phyloP scores from a whole-genome alignment of 2,797 vertebrate species.

The Sebastes vulpes region DNA sequence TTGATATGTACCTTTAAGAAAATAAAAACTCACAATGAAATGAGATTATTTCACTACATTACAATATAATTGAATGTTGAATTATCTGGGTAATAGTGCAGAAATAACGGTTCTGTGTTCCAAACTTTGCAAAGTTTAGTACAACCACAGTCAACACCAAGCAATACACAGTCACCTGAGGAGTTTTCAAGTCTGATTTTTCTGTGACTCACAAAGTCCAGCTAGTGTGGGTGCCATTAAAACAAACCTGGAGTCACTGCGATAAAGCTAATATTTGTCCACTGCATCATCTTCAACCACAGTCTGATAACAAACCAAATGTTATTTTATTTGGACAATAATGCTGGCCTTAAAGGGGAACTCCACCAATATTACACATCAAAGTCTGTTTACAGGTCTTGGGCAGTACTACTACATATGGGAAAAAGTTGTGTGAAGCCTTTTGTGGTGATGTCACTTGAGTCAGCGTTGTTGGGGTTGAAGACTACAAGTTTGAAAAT shows the following conservation, averaged over 20 bases:
- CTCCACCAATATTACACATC: not conserved
- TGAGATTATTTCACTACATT: not conserved
- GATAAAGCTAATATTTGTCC: not conserved
- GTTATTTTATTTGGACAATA: not conserved
- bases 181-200: not conserved
- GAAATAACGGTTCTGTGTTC: not conserved
- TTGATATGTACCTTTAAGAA: not conserved
- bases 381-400: not conserved
- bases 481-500: not conserved
- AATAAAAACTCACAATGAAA: not conserved
- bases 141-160: not conserved
- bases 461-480: not conserved
- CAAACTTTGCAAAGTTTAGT: not conserved
- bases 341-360: not conserved
- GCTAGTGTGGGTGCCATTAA: not conserved
- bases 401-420: no score
- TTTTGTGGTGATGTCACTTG: not conserved
- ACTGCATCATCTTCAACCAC: not conserved
- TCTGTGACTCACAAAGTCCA: not conserved
- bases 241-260: not conserved
- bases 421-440: not conserved
- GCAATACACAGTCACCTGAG: not conserved
- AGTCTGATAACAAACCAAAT: constrained; percentile 13
- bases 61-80: not conserved
- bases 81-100: not conserved